phyloP scores from a whole-genome alignment of 2,888 invertebrate species.

The Hoplodrina blanda region DNA sequence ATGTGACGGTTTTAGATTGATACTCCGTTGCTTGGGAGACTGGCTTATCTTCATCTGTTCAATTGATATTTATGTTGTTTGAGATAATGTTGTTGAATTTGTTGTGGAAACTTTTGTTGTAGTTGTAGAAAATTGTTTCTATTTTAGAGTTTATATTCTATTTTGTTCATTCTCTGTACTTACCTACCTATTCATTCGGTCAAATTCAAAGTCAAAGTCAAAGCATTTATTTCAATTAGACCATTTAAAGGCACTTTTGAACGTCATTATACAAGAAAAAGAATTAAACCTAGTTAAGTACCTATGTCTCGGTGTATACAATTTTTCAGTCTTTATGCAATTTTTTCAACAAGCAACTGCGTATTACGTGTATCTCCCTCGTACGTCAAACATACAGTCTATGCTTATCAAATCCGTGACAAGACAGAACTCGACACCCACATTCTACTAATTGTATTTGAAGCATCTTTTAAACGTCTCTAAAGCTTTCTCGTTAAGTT shows the following conservation, averaged over 20 bases:
- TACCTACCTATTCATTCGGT: not conserved
- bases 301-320: no score
- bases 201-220: no score
- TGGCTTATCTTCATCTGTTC: slow-evolving; percentile 58
- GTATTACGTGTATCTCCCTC: no score
- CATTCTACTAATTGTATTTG: slow-evolving; percentile 36
- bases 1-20: slow-evolving; percentile 71
- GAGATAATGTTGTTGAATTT: slow-evolving; percentile 31
- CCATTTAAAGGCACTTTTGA: no score
- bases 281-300: no score
- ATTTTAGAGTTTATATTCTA: not conserved
- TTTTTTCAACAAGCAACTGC: not conserved
- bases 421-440: slow-evolving; percentile 23
- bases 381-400: slow-evolving; percentile 2
- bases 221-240: no score
- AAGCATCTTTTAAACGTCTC: slow-evolving; percentile 64
- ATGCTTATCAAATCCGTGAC: slow-evolving; percentile 24
- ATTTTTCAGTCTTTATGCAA: no score
- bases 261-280: no score
- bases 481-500: slow-evolving; percentile 74
- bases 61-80: slow-evolving; percentile 62
- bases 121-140: not conserved
- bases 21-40: slow-evolving; percentile 48
- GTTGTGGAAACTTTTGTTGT: slow-evolving; percentile 2
- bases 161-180: not conserved